Evolutionary conservation across 2,113 vertebrate genomes (phyloP).

Genomic region (Sturnus vulgaris): DNA sequence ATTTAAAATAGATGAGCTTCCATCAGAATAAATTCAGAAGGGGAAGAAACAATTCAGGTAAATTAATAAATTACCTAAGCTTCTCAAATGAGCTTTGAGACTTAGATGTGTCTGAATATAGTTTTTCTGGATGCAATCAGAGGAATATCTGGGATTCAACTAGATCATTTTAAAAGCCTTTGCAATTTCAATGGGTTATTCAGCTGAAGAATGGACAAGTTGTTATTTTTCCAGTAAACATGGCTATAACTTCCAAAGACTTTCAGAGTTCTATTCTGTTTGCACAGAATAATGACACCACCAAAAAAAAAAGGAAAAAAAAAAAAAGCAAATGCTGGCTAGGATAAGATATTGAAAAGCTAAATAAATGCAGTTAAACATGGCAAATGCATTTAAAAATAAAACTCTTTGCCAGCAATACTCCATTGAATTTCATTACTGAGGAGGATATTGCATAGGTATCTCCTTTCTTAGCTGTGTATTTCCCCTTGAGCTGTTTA

Average conservation of each 20-base stretch:
- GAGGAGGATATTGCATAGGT: background rate
- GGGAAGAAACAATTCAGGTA: slow-evolving; percentile 27
- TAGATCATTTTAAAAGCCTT: background rate
- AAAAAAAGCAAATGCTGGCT: background rate
- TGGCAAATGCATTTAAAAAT: slow-evolving; percentile 2
- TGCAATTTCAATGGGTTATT: slow-evolving; percentile 16
- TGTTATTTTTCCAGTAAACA: background rate
- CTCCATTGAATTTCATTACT: background rate
- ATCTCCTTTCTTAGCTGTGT: background rate
- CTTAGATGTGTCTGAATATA: background rate
- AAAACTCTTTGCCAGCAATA: background rate
- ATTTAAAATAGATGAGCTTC: slow-evolving; percentile 1
- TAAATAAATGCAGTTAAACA: slow-evolving; percentile 10
- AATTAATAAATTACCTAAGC: slow-evolving; percentile 35
- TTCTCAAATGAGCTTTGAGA: slow-evolving; percentile 10
- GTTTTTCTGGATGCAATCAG: slow-evolving; percentile 17
- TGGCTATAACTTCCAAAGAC: background rate
- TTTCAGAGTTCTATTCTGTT: background rate
- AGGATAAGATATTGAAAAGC: background rate
- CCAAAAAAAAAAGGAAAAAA: too few species aligned
- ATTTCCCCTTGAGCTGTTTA: background rate
- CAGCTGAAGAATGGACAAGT: slow-evolving; percentile 11
- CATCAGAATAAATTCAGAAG: slow-evolving; percentile 13
- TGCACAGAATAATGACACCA: background rate
- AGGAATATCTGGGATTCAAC: slow-evolving; percentile 10